Evolutionary conservation across 2,888 invertebrate genomes (phyloP).

Genomic region (Pachymerium ferrugineum): DNA sequence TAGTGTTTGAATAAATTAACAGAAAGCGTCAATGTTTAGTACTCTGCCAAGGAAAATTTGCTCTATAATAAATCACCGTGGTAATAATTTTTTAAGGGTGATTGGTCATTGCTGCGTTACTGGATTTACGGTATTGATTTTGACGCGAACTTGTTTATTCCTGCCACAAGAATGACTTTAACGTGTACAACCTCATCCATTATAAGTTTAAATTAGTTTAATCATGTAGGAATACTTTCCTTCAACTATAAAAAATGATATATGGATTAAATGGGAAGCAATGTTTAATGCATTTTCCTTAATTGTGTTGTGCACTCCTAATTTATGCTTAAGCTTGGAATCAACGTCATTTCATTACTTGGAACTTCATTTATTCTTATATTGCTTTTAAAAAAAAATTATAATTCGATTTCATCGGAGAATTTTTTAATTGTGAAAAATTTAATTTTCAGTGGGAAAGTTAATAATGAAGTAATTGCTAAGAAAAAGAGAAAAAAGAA

Average conservation of each 20-base stretch:
- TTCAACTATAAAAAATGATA: background rate
- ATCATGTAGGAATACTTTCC: constrained; percentile 3
- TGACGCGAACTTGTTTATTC: background rate
- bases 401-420: background rate
- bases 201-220: constrained; percentile 13
- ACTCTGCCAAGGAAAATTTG: background rate
- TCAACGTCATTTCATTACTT: background rate
- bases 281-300: background rate
- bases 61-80: background rate
- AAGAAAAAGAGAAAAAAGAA: constrained; percentile 56
- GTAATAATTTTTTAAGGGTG: background rate
- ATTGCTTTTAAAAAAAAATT: background rate
- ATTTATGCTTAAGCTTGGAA: background rate
- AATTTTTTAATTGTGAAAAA: background rate
- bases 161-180: background rate
- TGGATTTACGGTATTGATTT: background rate
- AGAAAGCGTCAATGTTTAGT: background rate
- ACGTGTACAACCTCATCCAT: background rate
- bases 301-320: background rate
- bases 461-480: constrained; percentile 44
- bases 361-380: background rate
- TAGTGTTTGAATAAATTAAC: background rate
- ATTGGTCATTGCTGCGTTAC: background rate
- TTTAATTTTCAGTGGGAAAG: background rate
- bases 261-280: background rate